These are phyloP conservation scores for Piaya cayana DNA, from an alignment of 2,113 vertebrate species.

Conservation along the genomic window DNA sequence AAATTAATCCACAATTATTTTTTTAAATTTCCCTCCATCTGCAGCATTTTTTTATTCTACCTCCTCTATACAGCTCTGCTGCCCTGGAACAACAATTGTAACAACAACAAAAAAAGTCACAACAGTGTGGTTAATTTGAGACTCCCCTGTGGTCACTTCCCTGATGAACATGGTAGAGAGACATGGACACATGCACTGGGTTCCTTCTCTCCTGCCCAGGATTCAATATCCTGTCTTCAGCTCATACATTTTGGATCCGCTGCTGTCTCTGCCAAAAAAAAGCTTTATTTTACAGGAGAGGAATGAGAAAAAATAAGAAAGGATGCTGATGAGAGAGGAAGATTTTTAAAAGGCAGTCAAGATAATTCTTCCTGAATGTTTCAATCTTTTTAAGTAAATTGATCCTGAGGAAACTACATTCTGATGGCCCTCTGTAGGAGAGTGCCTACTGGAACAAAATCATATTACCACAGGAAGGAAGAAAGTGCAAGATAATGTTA, in stretches of 20 bases:
- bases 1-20: slow-evolving; percentile 34
- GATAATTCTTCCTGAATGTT: slow-evolving; percentile 22
- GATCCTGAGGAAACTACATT: slow-evolving; percentile 30
- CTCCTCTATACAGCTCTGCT: not conserved
- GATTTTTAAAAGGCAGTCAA: slow-evolving; percentile 55
- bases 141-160: not conserved
- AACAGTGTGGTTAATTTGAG: not conserved
- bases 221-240: slow-evolving; percentile 44
- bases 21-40: slow-evolving; percentile 47
- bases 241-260: slow-evolving; percentile 41
- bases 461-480: not conserved
- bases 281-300: slow-evolving; percentile 17
- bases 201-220: not conserved
- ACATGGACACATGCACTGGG: not conserved
- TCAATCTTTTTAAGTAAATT: slow-evolving; percentile 40
- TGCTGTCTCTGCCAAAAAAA: not conserved
- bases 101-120: not conserved
- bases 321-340: slow-evolving; percentile 11
- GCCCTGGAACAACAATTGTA: not conserved
- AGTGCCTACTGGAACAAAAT: slow-evolving; percentile 12
- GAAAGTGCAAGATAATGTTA: not conserved
- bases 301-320: slow-evolving; percentile 37
- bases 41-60: not conserved
- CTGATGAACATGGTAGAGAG: not conserved
- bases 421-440: slow-evolving; percentile 10